Evolutionary conservation across 2,797 vertebrate genomes (phyloP).

Genomic region (Gobio occitaniae): DNA sequence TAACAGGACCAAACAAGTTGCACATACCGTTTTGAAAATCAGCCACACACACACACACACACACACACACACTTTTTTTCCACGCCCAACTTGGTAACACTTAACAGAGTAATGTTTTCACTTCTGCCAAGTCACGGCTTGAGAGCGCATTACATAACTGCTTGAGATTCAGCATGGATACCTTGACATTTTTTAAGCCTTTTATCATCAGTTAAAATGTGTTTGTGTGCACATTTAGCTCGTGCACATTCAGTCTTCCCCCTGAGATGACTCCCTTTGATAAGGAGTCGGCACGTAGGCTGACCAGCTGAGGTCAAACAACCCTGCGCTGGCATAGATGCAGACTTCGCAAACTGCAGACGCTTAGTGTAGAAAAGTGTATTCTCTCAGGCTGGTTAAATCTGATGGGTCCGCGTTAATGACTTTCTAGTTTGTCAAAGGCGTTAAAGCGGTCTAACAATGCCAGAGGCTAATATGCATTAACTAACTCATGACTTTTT

Average conservation of each 20-base stretch:
- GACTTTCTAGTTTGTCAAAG: constrained; percentile 5
- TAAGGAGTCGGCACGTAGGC: background rate
- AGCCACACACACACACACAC: background rate
- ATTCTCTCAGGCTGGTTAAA: background rate
- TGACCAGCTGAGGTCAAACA: background rate
- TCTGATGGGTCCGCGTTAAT: background rate
- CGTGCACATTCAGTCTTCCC: background rate
- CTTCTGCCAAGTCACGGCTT: constrained; percentile 17
- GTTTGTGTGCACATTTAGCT: background rate
- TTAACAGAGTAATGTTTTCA: constrained; percentile 16
- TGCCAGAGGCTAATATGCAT: constrained; percentile 44
- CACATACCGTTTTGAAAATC: constrained; percentile 14
- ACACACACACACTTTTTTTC: background rate
- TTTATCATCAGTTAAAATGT: constrained; percentile 1
- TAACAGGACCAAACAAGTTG: constrained; percentile 36
- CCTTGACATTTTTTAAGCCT: background rate
- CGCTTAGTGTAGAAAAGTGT: background rate
- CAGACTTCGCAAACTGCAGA: constrained; percentile 9
- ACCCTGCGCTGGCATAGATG: background rate
- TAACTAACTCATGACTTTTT: constrained; percentile 81
- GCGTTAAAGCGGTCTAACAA: constrained; percentile 1
- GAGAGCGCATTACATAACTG: constrained; percentile 16
- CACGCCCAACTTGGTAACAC: constrained; percentile 27
- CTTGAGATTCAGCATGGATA: background rate
- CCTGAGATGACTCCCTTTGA: background rate